Conservation (phyloP, 2,888 invertebrate genomes). For the Anthoptus insignis region DNA sequence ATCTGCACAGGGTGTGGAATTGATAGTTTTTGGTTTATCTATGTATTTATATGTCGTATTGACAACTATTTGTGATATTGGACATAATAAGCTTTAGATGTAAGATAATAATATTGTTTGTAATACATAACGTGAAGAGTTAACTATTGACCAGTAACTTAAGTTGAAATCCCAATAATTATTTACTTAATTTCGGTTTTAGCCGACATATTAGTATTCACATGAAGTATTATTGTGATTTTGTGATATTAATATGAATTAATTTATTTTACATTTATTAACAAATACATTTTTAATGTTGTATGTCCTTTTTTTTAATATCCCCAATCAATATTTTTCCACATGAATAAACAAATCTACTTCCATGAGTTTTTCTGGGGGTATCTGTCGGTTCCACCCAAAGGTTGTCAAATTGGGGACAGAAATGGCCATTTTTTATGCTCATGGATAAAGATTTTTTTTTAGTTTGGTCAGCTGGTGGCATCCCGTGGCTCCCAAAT, state of each 20-base stretch:
- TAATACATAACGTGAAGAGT: conserved; percentile 7
- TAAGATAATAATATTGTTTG: conserved; percentile 20
- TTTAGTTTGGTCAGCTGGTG: too few species aligned
- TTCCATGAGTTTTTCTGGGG: too few species aligned
- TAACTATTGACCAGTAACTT: conserved; percentile 30
- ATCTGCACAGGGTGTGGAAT: conserved; percentile 36
- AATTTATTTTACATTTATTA: conserved; percentile 48
- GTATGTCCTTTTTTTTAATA: conserved; percentile 25
- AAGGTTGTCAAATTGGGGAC: too few species aligned
- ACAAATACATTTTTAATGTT: conserved; percentile 42
- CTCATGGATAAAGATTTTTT: too few species aligned
- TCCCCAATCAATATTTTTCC: too few species aligned
- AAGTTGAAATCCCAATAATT: conserved; percentile 10
- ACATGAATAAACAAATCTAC: too few species aligned
- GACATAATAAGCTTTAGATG: conserved; percentile 40
- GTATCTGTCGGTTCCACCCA: too few species aligned
- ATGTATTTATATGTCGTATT: conserved; percentile 40
- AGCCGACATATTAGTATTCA: conserved; percentile 50
- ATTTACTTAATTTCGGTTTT: not conserved
- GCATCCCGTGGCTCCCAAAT: too few species aligned
- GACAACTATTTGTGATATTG: conserved; percentile 47
- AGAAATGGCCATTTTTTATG: too few species aligned
- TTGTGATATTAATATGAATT: conserved; percentile 43
- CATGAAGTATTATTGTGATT: conserved; percentile 67
- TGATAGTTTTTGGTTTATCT: conserved; percentile 20